phyloP scores from a whole-genome alignment of 1,140 invertebrate species.

The Ruditapes philippinarum region DNA sequence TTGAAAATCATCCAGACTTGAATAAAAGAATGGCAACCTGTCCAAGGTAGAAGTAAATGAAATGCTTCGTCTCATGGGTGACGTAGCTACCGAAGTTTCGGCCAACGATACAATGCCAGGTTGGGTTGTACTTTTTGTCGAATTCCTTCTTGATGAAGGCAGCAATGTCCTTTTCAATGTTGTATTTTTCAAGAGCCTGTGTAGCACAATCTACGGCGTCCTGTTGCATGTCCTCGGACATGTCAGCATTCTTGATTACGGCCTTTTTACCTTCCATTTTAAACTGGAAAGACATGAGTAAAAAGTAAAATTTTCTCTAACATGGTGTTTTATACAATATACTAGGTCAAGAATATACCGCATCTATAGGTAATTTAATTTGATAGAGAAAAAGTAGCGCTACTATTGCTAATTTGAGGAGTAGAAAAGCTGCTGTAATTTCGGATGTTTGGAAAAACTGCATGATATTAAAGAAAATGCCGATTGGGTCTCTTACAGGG shows the following conservation, averaged over 20 bases:
- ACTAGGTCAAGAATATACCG: no score
- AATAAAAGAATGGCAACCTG: slow-evolving; percentile 78
- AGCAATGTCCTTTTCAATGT: slow-evolving; percentile 95
- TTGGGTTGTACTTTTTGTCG: slow-evolving; percentile 86
- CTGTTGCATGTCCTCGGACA: slow-evolving; percentile 99
- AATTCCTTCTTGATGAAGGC: slow-evolving; percentile 44
- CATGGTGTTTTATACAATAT: no score
- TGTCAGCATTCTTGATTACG: slow-evolving; percentile 99
- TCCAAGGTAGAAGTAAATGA: slow-evolving; percentile 32
- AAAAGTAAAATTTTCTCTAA: no score
- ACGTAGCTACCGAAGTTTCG: slow-evolving; percentile 7
- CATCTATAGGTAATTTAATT: no score
- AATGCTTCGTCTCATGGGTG: slow-evolving; percentile 3
- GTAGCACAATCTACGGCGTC: slow-evolving; percentile 89
- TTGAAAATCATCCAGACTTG: slow-evolving; percentile 68
- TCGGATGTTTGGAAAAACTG: no score
- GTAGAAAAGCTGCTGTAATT: no score
- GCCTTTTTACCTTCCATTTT: no score
- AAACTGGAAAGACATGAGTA: no score
- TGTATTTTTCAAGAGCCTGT: slow-evolving; percentile 99
- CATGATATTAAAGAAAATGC: no score
- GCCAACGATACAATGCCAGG: neutral
- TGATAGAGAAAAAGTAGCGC: no score
- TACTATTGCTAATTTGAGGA: no score
- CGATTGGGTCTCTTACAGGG: no score